Evolutionary conservation across 2,797 vertebrate species (phyloP).

Genomic region (Cyprinella venusta): DNA sequence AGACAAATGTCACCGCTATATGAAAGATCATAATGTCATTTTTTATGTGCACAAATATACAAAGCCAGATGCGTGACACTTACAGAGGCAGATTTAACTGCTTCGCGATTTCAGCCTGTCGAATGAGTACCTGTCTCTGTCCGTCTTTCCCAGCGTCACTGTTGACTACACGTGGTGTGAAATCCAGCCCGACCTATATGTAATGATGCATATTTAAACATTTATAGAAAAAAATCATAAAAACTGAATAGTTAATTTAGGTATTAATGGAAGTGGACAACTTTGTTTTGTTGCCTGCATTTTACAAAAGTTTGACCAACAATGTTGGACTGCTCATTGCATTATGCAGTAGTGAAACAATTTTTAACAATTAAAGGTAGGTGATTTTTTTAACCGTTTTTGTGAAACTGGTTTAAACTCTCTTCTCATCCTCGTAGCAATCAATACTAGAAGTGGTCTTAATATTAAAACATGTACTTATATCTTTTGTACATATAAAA

Average conservation of each 20-base stretch:
- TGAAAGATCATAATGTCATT: not conserved
- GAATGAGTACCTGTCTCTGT: slow-evolving; percentile 90
- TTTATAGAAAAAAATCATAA: not conserved
- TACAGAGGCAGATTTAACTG: slow-evolving; percentile 91
- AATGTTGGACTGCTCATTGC: not conserved
- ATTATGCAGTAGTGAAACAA: not conserved
- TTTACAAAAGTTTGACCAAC: not conserved
- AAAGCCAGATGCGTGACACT: slow-evolving; percentile 62
- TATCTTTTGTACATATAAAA: too few relatives aligned
- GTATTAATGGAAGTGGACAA: not conserved
- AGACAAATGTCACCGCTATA: slow-evolving; percentile 14
- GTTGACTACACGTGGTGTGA: slow-evolving; percentile 86
- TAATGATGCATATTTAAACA: not conserved
- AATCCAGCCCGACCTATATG: slow-evolving; percentile 92
- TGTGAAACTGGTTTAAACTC: too few relatives aligned
- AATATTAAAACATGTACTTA: too few relatives aligned
- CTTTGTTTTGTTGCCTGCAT: not conserved
- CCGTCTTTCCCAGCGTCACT: slow-evolving; percentile 84
- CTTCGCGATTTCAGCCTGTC: slow-evolving; percentile 88
- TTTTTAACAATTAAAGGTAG: not conserved
- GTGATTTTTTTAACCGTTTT: rapidly evolving
- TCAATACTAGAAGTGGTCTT: too few relatives aligned
- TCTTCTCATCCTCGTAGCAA: too few relatives aligned
- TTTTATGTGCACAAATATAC: not conserved
- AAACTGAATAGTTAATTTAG: not conserved